Conservation (phyloP, 1,140 invertebrate genomes). For the Phocides pigmalion region DNA sequence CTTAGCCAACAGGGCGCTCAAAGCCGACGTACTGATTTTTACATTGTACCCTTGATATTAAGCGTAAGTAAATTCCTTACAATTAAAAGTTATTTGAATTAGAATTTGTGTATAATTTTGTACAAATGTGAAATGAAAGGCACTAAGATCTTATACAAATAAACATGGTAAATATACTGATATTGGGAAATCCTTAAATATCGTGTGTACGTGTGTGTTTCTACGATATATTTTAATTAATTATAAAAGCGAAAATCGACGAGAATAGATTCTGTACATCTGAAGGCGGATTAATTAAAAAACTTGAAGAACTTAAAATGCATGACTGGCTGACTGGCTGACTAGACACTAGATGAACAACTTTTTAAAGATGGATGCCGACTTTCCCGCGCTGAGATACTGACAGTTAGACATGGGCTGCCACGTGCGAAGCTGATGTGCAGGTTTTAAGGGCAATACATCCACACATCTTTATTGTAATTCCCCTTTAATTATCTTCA, state of each 20-base stretch:
- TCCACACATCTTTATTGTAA: background rate
- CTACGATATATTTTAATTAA: background rate
- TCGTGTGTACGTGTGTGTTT: no score
- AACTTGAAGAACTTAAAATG: constrained; percentile 18
- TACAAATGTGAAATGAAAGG: no score
- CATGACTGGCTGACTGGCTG: constrained; percentile 39
- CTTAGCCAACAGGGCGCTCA: no score
- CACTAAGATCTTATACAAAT: no score
- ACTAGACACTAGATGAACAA: constrained; percentile 55
- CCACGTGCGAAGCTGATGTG: constrained; percentile 62
- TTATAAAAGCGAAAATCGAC: background rate
- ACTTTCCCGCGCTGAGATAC: constrained; percentile 51
- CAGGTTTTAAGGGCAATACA: constrained; percentile 34
- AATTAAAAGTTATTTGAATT: no score
- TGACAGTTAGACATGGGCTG: constrained; percentile 58
- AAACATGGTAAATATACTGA: no score
- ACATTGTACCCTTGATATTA: no score
- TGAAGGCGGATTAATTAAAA: constrained; percentile 45
- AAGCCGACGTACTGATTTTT: no score
- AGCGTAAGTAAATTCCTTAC: no score
- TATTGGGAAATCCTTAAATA: no score
- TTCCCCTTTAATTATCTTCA: background rate
- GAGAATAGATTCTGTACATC: background rate
- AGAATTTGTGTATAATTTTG: no score
- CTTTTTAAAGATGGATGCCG: constrained; percentile 65